phyloP scores from a whole-genome alignment of 2,888 invertebrate genomes.

The Thymelicus sylvestris region DNA sequence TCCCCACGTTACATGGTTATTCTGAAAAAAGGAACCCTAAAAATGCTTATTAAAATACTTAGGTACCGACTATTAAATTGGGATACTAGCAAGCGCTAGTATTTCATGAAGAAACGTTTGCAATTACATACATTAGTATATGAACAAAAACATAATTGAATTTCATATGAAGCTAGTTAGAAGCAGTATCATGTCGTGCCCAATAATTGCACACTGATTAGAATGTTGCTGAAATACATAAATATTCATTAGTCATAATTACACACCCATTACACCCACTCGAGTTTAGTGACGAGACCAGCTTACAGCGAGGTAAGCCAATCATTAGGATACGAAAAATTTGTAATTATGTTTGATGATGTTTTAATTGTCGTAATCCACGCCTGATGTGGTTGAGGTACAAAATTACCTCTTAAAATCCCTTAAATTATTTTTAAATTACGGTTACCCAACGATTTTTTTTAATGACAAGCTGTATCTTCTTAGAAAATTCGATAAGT shows the following conservation, averaged over 20 bases:
- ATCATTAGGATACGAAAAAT: slow-evolving; percentile 21
- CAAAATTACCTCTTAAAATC: no score
- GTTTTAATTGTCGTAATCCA: not conserved
- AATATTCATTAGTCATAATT: slow-evolving; percentile 36
- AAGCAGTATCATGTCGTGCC: slow-evolving; percentile 15
- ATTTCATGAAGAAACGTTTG: not conserved
- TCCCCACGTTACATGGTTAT: no score
- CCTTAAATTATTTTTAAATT: no score
- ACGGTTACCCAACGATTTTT: no score
- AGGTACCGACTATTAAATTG: not conserved
- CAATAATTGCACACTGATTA: slow-evolving; percentile 32
- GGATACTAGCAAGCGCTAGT: not conserved
- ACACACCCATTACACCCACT: slow-evolving; percentile 29
- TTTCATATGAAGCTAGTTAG: slow-evolving; percentile 18
- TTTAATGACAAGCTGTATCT: no score
- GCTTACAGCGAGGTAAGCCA: slow-evolving; percentile 19
- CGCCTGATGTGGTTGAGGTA: no score
- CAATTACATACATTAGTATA: not conserved
- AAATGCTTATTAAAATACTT: not conserved
- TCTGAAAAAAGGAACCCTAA: no score
- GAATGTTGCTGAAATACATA: slow-evolving; percentile 32
- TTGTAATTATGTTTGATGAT: slow-evolving; percentile 13
- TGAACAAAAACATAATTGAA: slow-evolving; percentile 25
- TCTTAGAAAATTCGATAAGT: no score
- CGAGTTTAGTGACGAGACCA: slow-evolving; percentile 14